Percentiles rank a stretch among this genome's conserved stretches.
These are phyloP conservation scores for Hypena proboscidalis DNA, from an alignment of 2,888 invertebrate genomes.

Conservation along the genomic window DNA sequence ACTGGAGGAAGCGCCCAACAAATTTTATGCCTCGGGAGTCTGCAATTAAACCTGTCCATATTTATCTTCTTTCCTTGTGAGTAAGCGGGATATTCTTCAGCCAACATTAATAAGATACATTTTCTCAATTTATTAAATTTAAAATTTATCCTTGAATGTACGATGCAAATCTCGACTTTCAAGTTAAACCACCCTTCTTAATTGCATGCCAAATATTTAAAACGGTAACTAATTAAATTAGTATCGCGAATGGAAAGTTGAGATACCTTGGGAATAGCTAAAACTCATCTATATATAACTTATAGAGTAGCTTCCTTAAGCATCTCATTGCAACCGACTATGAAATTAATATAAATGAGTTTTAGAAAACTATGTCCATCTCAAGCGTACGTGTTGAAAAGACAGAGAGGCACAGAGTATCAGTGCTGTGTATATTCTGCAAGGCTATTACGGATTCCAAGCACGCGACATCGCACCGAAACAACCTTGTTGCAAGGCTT, in stretches of 20 bases:
- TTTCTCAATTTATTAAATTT: no score
- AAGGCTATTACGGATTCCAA: slow-evolving; percentile 72
- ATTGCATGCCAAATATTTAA: slow-evolving; percentile 5
- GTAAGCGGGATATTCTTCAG: slow-evolving; percentile 9
- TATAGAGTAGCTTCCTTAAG: slow-evolving; percentile 8
- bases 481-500: slow-evolving; percentile 79
- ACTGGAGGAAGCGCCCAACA: slow-evolving; percentile 18
- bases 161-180: not conserved
- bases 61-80: slow-evolving; percentile 11
- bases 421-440: slow-evolving; percentile 52
- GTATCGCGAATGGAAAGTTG: not conserved
- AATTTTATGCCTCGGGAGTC: slow-evolving; percentile 30
- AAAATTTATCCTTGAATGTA: slow-evolving; percentile 4
- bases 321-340: slow-evolving; percentile 4
- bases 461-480: slow-evolving; percentile 61
- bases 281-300: not conserved
- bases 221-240: slow-evolving; percentile 2
- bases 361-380: slow-evolving; percentile 34
- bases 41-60: slow-evolving; percentile 23
- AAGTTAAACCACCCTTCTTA: not conserved
- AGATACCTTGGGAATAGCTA: not conserved
- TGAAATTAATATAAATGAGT: slow-evolving; percentile 25
- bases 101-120: slow-evolving; percentile 3
- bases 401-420: slow-evolving; percentile 36
- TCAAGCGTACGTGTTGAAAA: slow-evolving; percentile 14